A percentile compares a stretch with the other conserved stretches of the same genome.
phyloP scores from a whole-genome alignment of 2,888 invertebrate genomes.

The Sinohyriopsis cumingii region DNA sequence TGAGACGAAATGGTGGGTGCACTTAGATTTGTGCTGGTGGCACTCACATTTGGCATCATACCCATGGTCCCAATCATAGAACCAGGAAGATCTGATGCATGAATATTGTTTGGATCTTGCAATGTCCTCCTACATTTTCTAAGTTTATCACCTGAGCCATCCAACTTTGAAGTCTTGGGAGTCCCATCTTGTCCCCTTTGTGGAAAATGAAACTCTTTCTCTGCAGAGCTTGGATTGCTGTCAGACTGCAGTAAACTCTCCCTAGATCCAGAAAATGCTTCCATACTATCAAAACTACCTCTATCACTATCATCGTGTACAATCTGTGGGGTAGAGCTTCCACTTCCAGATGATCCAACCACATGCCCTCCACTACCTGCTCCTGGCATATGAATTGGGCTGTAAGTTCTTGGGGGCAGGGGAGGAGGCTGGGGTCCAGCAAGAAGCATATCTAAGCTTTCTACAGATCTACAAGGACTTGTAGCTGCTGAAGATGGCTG shows the following conservation, averaged over 20 bases:
- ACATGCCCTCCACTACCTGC: slow-evolving; percentile 16
- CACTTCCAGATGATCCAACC: slow-evolving; percentile 37
- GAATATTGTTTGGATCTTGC: no score
- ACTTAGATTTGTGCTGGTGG: slow-evolving; percentile 1
- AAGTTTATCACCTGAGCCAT: no score
- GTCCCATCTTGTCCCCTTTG: no score
- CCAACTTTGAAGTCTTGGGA: no score
- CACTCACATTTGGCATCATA: neutral
- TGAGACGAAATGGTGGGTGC: slow-evolving; percentile 12
- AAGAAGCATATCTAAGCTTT: slow-evolving; percentile 27
- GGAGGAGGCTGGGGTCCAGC: slow-evolving; percentile 53
- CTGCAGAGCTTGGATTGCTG: no score
- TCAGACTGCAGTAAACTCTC: slow-evolving; percentile 39
- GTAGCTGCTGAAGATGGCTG: slow-evolving; percentile 24
- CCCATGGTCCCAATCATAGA: slow-evolving; percentile 1
- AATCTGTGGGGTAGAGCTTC: slow-evolving; percentile 28
- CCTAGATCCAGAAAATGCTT: slow-evolving; percentile 60
- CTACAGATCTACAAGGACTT: slow-evolving; percentile 26
- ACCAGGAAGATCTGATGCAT: no score
- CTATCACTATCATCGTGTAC: slow-evolving; percentile 47
- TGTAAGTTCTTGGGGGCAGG: slow-evolving; percentile 63
- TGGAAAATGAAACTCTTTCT: no score
- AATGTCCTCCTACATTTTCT: no score
- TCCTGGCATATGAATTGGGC: slow-evolving; percentile 54
- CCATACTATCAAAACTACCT: slow-evolving; percentile 61